Percentiles rank a stretch among this genome's conserved stretches.
Evolutionary conservation across 2,113 vertebrate genomes (phyloP).

Genomic region (Serilophus lunatus): DNA sequence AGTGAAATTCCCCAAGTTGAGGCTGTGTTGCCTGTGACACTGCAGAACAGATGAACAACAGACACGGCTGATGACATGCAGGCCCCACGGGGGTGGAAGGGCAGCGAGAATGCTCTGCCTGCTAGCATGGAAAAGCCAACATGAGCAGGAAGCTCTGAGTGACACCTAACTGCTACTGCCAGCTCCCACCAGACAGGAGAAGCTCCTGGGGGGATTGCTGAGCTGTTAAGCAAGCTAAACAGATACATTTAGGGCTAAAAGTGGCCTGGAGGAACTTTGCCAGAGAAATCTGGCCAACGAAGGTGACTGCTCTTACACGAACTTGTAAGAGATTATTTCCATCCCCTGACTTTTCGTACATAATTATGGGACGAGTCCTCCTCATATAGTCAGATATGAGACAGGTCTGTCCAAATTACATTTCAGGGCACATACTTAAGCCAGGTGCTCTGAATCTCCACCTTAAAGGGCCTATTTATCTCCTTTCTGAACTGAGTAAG

Average conservation of each 20-base stretch:
- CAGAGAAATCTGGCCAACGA: not conserved
- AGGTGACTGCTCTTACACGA: not conserved
- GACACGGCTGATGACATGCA: not conserved
- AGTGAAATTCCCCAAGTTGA: not conserved
- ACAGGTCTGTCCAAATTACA: not conserved
- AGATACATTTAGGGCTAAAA: not conserved
- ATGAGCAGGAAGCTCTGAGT: not conserved
- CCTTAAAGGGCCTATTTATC: not conserved
- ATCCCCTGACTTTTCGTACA: not conserved
- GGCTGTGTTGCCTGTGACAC: not conserved
- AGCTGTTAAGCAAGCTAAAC: not conserved
- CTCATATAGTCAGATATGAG: not conserved
- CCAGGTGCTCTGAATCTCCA: not conserved
- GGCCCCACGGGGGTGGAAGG: not conserved
- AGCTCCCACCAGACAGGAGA: not conserved
- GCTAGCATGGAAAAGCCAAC: not conserved
- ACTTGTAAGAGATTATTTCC: not conserved
- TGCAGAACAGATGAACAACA: not conserved
- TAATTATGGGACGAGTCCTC: not conserved
- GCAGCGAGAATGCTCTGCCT: not conserved
- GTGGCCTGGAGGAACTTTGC: not conserved
- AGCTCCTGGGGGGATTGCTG: not conserved
- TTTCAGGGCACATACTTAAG: not conserved
- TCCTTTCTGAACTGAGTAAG: not conserved
- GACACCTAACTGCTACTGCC: not conserved